Base-by-base conservation (phyloP, 1,140 invertebrate species). In the Portunus trituberculatus region DNA sequence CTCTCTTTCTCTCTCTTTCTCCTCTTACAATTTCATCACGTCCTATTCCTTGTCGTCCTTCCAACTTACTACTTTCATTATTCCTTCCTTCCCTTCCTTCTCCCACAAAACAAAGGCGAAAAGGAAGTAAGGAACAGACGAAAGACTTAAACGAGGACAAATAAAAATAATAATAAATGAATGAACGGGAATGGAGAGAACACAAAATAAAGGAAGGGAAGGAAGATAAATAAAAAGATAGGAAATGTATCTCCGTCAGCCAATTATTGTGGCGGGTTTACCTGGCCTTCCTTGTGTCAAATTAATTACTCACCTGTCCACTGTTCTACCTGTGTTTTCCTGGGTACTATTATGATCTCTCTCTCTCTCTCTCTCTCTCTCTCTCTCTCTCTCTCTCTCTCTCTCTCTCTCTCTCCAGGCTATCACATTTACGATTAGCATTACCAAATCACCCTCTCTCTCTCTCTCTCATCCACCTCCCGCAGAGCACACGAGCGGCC, bases 371-470 rank as follows among this genome's bases (percentile, higher is more conserved):
- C 87, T 46, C 87, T 45, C 45, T n/a, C 87, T 46, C 31, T 89
- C 87, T 39, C 28, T 88, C 86, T 39, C 86, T 39, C 86, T 39
- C 86, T 88, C 86, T 39, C 86, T 88, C 86, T 88, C 86, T 88
- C 86, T 88, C 31, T 39, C 31, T 88, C 86, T 39, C 31, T 88
- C 86, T 32, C 86, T 88, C 31, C 39, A 28, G 0, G 1, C 83
- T 7, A 12, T 28, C 16, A 25, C 14, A 12, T 86, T 16, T 8
- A 82, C 28, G 76, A 82, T 20, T 82, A 28, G 16, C 76, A 82
- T 25, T 82, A 28, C 28, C 76, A 4, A 20, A 25, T 28, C 28
- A 20, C 8, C 28, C 83, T 84, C n/a, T 84, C 83, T 87, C 84
- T 46, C 84, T 32, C 84, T 39, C 84, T 39, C 84, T 46, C 8